A percentile compares a stretch with the other conserved stretches of the same genome.
phyloP scores from a whole-genome alignment of 92 coral and sea anemone species.

The Galaxea fascicularis region DNA sequence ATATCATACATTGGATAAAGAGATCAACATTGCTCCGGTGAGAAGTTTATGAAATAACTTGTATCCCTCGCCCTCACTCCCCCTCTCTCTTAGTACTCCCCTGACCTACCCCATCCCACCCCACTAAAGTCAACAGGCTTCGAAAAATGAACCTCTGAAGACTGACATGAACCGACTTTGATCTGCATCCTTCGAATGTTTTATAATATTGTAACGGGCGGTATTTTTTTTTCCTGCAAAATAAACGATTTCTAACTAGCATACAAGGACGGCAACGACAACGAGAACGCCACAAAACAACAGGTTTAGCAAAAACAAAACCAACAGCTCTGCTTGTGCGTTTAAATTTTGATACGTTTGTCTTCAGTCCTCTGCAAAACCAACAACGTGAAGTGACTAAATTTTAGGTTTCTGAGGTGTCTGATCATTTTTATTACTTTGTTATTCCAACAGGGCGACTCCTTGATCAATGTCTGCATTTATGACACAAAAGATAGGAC shows the following conservation, averaged over 20 bases:
- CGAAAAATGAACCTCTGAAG: neutral
- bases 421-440: neutral
- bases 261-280: no score
- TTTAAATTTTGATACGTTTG: no score
- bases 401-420: no score
- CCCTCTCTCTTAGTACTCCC: neutral
- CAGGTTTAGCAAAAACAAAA: no score
- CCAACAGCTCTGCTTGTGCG: no score
- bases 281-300: no score
- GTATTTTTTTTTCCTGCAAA: no score
- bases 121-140: neutral
- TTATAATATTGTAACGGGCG: no score
- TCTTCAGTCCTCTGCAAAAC: no score
- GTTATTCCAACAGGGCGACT: constrained; percentile 18
- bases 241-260: no score
- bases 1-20: constrained; percentile 1
- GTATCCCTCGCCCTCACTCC: neutral
- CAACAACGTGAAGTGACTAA: no score
- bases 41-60: neutral
- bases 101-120: neutral
- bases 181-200: no score
- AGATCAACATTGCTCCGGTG: constrained; percentile 28
- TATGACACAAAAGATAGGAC: constrained; percentile 11
- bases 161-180: neutral
- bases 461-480: constrained; percentile 28